Conservation (phyloP, 2,113 vertebrate genomes). For the Petroica traversi region DNA sequence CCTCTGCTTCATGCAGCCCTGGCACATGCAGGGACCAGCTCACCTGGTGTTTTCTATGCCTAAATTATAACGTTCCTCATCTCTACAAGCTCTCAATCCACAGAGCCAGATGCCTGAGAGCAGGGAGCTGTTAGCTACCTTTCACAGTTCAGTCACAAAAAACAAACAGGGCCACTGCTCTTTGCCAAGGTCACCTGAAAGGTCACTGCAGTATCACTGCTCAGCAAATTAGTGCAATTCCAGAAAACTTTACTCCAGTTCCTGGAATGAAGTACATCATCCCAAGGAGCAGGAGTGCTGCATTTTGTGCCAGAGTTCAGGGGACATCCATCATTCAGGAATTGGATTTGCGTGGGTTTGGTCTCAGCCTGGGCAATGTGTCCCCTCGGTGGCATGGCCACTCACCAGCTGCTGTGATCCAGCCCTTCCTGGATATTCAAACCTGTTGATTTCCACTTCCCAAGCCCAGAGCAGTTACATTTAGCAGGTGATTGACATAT, state of each 20-base stretch:
- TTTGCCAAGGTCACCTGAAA: not conserved
- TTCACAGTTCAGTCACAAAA: not conserved
- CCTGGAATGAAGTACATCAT: not conserved
- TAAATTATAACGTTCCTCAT: not conserved
- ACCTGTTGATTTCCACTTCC: not conserved
- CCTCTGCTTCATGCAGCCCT: not conserved
- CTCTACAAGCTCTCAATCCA: accelerated
- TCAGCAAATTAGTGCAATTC: not conserved
- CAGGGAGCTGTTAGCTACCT: not conserved
- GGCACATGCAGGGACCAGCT: not conserved
- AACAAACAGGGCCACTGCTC: not conserved
- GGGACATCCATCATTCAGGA: not conserved
- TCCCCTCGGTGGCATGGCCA: accelerated
- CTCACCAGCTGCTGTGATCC: not conserved
- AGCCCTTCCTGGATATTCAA: not conserved
- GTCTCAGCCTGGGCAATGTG: not conserved
- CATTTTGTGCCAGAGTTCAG: not conserved
- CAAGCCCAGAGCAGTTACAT: not conserved
- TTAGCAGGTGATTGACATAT: not conserved
- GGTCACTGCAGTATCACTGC: not conserved
- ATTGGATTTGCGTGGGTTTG: not conserved
- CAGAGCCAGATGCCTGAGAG: not conserved
- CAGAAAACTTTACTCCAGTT: not conserved
- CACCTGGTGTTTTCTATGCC: not conserved
- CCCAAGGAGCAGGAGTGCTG: not conserved